Conservation (phyloP, 2,797 vertebrate species). For the Mustela erminea region DNA sequence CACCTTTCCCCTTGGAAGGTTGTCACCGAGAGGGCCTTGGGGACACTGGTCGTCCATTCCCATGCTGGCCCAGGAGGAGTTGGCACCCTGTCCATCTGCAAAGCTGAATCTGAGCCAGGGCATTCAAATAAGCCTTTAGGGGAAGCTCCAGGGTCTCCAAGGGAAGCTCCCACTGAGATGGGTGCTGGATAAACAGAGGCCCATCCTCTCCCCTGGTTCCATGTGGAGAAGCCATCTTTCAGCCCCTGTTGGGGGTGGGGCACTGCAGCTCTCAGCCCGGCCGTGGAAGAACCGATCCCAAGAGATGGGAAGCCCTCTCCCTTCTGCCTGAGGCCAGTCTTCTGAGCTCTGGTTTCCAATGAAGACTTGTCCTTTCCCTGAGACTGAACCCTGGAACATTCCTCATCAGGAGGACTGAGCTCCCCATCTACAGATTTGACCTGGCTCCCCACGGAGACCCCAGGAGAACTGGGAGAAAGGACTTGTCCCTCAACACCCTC, state of each 20-base stretch:
- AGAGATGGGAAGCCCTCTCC: neutral
- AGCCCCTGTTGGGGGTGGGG: neutral
- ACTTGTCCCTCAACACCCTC: neutral
- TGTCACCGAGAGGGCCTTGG: neutral
- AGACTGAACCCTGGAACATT: neutral
- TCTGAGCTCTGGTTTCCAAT: neutral
- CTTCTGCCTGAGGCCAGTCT: neutral
- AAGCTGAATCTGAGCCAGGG: neutral
- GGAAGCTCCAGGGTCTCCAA: rapidly evolving
- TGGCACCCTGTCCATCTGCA: neutral
- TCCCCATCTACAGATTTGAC: neutral
- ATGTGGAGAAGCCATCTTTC: neutral
- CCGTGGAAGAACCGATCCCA: neutral
- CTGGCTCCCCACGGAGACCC: neutral
- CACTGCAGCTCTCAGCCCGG: neutral
- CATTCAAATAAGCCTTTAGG: too few species aligned
- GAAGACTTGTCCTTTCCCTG: neutral
- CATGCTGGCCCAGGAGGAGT: neutral
- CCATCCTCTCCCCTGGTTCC: neutral
- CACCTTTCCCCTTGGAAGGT: neutral
- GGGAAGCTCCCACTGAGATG: rapidly evolving
- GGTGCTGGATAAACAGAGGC: too few species aligned
- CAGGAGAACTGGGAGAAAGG: neutral
- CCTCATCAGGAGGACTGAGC: neutral
- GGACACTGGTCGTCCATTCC: too few species aligned